Evolutionary conservation across 92 coral and sea anemone species (phyloP).

Genomic region (Parazoanthus swiftii): DNA sequence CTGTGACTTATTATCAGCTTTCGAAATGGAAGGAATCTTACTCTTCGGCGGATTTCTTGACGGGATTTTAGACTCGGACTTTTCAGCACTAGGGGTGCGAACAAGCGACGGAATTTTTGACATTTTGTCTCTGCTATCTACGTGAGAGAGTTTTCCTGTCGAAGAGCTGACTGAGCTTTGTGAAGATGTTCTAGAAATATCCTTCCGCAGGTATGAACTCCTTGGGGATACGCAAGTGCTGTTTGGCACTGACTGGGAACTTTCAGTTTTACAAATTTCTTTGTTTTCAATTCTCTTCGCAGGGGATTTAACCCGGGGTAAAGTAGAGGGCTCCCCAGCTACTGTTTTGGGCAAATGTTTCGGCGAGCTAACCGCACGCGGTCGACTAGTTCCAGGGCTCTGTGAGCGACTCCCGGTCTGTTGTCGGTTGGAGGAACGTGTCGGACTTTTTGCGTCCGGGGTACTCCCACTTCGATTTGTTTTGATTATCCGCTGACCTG

Average conservation of each 20-base stretch:
- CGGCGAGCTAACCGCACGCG: conserved; percentile 25
- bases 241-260: neutral
- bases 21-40: conserved; percentile 76
- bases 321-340: conserved; percentile 10
- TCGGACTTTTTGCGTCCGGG: conserved; percentile 35
- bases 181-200: conserved; percentile 43
- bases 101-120: conserved; percentile 84
- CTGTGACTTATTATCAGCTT: conserved; percentile 58
- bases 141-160: conserved; percentile 43
- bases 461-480: conserved; percentile 57
- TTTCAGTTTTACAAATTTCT: neutral
- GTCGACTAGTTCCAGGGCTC: conserved; percentile 24
- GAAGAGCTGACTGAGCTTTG: conserved; percentile 47
- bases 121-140: conserved; percentile 56
- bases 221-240: conserved; percentile 42
- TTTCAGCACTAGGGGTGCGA: conserved; percentile 54
- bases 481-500: conserved; percentile 42
- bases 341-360: neutral
- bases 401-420: conserved; percentile 34
- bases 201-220: conserved; percentile 34
- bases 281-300: neutral
- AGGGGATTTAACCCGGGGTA: conserved; percentile 39
- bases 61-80: conserved; percentile 66
- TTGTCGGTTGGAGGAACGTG: conserved; percentile 38
- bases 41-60: conserved; percentile 76